Conservation (phyloP, 2,797 vertebrate genomes). For the Margarornis squamiger region DNA sequence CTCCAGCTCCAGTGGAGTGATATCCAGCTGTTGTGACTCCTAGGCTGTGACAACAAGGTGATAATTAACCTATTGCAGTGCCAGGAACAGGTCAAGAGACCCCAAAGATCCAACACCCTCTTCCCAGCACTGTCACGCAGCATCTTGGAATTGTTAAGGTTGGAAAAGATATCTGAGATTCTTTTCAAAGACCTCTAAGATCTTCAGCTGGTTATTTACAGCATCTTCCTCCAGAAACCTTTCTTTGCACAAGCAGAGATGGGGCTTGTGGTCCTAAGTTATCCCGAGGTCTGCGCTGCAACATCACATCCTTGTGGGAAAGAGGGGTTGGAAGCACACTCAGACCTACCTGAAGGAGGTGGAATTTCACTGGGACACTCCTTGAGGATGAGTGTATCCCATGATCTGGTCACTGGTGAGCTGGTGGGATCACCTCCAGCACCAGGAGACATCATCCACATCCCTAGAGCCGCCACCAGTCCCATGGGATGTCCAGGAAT, state of each 20-base stretch:
- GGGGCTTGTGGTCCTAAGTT: neutral
- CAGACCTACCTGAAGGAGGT: neutral
- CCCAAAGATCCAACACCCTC: neutral
- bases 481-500: neutral
- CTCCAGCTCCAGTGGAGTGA: neutral
- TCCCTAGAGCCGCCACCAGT: neutral
- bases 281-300: neutral
- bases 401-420: neutral
- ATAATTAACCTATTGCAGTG: neutral
- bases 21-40: neutral
- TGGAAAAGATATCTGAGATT: neutral
- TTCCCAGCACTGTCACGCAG: neutral
- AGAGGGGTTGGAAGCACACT: accelerated
- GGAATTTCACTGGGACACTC: neutral
- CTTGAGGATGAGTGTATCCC: neutral
- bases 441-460: accelerated
- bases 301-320: neutral
- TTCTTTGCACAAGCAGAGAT: neutral
- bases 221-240: neutral
- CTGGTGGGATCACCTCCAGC: neutral
- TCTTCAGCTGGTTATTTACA: neutral
- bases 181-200: neutral
- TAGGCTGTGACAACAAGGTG: neutral
- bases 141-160: accelerated
- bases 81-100: neutral